Conservation (phyloP, 2,888 invertebrate genomes). For the Caenorhabditis plicata region DNA sequence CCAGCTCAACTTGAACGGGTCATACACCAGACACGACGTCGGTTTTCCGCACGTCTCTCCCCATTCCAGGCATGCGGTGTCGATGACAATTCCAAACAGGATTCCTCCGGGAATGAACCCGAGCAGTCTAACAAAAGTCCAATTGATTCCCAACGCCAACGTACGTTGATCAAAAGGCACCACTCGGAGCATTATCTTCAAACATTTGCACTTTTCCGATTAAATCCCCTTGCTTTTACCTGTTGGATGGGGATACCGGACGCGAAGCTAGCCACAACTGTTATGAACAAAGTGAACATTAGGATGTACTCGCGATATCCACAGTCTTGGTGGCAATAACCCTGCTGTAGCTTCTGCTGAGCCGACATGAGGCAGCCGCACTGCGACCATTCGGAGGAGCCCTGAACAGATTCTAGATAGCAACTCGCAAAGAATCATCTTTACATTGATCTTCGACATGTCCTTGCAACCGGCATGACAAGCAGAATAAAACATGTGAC, state of each 20-base stretch:
- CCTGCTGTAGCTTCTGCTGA: slow-evolving; percentile 12
- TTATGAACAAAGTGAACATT: slow-evolving; percentile 57
- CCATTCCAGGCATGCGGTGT: slow-evolving; percentile 63
- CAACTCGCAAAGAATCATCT: slow-evolving; percentile 3
- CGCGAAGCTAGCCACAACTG: slow-evolving; percentile 63
- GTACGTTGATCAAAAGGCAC: slow-evolving; percentile 65
- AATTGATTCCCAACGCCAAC: slow-evolving; percentile 62
- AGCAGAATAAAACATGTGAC: slow-evolving; percentile 59
- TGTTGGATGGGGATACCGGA: slow-evolving; percentile 63
- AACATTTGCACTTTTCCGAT: no score
- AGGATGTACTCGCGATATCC: slow-evolving; percentile 56
- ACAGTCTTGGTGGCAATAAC: slow-evolving; percentile 48
- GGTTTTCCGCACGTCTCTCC: slow-evolving; percentile 52
- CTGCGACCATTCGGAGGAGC: slow-evolving; percentile 27
- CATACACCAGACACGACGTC: slow-evolving; percentile 56
- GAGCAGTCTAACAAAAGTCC: slow-evolving; percentile 60
- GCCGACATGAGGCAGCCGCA: slow-evolving; percentile 32
- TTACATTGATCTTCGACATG: slow-evolving; percentile 28
- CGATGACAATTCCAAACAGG: slow-evolving; percentile 63
- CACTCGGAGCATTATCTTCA: slow-evolving; percentile 63
- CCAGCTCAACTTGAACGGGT: slow-evolving; percentile 58
- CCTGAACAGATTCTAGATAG: slow-evolving; percentile 13
- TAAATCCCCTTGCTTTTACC: slow-evolving; percentile 30
- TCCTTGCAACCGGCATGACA: slow-evolving; percentile 61
- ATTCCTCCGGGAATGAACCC: slow-evolving; percentile 65